Percentiles rank a stretch among this genome's conserved stretches.
These are phyloP conservation scores for Pipra filicauda DNA, from an alignment of 2,113 vertebrate species.

Conservation along the genomic window DNA sequence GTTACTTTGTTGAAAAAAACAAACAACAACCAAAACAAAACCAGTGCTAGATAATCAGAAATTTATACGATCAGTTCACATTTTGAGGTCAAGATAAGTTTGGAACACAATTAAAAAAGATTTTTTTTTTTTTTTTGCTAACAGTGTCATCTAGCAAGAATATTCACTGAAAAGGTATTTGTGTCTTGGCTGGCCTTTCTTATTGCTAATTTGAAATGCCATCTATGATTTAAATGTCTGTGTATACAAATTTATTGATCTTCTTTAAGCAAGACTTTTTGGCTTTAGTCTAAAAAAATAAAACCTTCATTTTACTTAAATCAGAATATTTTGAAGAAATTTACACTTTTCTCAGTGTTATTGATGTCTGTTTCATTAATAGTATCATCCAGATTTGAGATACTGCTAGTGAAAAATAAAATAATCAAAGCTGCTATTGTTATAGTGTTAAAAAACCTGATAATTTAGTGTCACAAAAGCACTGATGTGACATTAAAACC, in stretches of 20 bases:
- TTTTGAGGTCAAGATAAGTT: slow-evolving; percentile 14
- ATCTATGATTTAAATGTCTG: not conserved
- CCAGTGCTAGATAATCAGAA: not conserved
- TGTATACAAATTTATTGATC: not conserved
- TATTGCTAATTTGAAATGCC: not conserved
- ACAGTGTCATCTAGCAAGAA: not conserved
- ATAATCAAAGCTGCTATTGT: not conserved
- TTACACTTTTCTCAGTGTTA: not conserved
- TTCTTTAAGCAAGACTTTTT: not conserved
- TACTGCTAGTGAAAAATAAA: not conserved
- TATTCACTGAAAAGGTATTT: not conserved
- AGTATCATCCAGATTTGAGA: not conserved
- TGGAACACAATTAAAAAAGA: slow-evolving; percentile 8
- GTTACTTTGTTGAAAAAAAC: not conserved
- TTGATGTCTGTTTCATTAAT: not conserved
- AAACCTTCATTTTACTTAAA: not conserved
- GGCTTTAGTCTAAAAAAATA: not conserved
- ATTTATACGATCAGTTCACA: not conserved
- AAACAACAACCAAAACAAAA: not conserved
- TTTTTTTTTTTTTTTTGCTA: not conserved
- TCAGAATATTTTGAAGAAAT: not conserved
- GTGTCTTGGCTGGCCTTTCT: not conserved
- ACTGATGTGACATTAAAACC: not conserved
- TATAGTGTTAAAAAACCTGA: not conserved
- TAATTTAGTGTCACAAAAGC: not conserved